A percentile compares a stretch with the other conserved stretches of the same genome.
phyloP scores from a whole-genome alignment of 2,797 vertebrate species.

The Cygnus olor region DNA sequence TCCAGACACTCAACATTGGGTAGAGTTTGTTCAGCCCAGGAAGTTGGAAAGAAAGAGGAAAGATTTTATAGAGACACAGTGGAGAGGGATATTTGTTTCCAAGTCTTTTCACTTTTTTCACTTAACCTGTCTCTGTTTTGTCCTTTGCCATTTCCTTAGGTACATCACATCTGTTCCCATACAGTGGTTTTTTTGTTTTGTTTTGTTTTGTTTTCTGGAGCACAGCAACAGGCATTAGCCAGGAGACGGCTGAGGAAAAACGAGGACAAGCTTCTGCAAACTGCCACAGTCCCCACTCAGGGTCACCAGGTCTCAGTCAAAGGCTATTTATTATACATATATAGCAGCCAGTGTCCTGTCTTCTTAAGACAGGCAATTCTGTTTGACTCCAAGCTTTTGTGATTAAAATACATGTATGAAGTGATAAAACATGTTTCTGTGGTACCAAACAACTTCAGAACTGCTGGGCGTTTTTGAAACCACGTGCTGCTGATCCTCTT shows the following conservation, averaged over 20 bases:
- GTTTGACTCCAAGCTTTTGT: not conserved
- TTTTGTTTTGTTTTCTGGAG: no score
- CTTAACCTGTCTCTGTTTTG: no score
- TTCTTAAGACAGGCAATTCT: not conserved
- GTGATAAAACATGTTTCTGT: not conserved
- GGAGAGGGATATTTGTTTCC: no score
- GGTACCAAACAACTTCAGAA: conserved; percentile 3
- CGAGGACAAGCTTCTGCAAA: not conserved
- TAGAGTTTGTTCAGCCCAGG: not conserved
- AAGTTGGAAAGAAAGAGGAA: not conserved
- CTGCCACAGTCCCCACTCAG: not conserved
- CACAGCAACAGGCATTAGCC: no score
- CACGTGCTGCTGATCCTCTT: not conserved
- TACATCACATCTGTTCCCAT: no score
- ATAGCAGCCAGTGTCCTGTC: not conserved
- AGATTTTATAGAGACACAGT: not conserved
- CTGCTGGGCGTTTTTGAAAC: not conserved
- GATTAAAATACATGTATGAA: not conserved
- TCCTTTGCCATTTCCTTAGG: no score
- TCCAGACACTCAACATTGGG: fast-evolving
- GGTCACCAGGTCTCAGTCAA: not conserved
- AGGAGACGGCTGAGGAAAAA: not conserved
- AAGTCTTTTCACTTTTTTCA: no score
- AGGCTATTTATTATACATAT: not conserved
- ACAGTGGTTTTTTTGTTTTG: no score